Base-by-base conservation (phyloP, 2,888 invertebrate genomes). In the Diaprepes abbreviatus region DNA sequence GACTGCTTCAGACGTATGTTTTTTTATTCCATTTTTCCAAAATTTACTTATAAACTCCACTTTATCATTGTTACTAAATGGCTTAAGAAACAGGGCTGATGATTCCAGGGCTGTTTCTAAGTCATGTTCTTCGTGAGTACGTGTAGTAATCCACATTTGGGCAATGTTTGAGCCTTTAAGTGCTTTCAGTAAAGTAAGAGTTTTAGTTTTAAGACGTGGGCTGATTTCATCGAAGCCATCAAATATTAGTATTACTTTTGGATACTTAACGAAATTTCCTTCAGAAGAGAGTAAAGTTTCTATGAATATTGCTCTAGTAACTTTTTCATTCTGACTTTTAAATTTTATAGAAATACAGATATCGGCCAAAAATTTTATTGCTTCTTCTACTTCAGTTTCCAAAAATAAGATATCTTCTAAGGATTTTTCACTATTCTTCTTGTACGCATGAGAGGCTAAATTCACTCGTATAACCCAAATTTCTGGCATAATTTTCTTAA, bases 161-260 rank as follows among this genome's bases (percentile, higher is more conserved):
- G n/a, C n/a, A 16, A 43, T 43, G 35, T 48, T 50, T 31, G 38
- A 48, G 7, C 12, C 3, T n/a, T 36, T 24, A 14, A 69, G 38
- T 1, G 58, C 52, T 64, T 58, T 58, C 10, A 69, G 19, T 52
- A 69, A 31, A 1, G 10, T 58, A n/a, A 69, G 35, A 2, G 69
- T 69, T 21, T 64, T n/a, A 17, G 57, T n/a, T n/a, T 57, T 55
- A 17, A 50, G 64, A n/a, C 12, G 28, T 0, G 62, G 62, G 45
- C 68, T 45, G 7, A 68, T 62, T 50, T 68, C 68, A 50, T 68
- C 69, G 38, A 69, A 69, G 10, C 64, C 69, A 24, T 69, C 69
- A 35, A 69, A 59, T 6, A 69, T 14, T 3, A 69, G 9, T 2
- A 58, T 59, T 1, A 69, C 17, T n/a, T 45, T 48, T 1, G 59